Conservation (phyloP, 2,113 vertebrate genomes). For the Lagopus muta region DNA sequence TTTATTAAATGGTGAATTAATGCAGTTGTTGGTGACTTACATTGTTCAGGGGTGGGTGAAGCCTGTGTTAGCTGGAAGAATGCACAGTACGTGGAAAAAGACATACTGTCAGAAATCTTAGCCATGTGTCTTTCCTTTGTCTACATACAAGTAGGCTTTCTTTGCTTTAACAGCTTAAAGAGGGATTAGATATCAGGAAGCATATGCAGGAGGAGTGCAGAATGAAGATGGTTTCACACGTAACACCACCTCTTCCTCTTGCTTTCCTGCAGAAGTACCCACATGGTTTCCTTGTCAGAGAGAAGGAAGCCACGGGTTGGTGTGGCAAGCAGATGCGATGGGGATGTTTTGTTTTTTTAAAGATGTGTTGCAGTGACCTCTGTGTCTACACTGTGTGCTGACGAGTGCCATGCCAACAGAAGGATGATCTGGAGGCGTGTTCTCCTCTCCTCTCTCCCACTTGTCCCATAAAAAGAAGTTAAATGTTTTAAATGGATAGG, state of each 20-base stretch:
- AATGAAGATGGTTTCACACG: background rate
- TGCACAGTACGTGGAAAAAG: background rate
- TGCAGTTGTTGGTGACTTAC: background rate
- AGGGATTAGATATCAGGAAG: background rate
- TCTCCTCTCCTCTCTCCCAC: background rate
- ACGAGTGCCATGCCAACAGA: too few species aligned
- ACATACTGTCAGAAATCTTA: background rate
- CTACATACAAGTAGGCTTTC: background rate
- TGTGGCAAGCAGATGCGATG: background rate
- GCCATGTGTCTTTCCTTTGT: background rate
- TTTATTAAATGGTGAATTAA: background rate
- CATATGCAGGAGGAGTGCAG: rapidly evolving
- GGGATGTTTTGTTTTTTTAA: background rate
- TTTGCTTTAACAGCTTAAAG: background rate
- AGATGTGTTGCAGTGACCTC: rapidly evolving
- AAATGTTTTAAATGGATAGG: background rate
- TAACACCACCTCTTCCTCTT: too few species aligned
- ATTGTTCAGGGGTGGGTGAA: background rate
- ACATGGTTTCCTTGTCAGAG: background rate
- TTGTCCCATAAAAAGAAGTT: background rate
- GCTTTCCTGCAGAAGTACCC: rapidly evolving
- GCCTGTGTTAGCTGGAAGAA: background rate
- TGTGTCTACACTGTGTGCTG: background rate
- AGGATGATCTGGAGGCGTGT: rapidly evolving
- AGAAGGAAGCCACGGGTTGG: background rate